A percentile compares a stretch with the other conserved stretches of the same genome.
These are phyloP conservation scores for Leptinotarsa lineolata DNA, from an alignment of 1,140 invertebrate species.

Conservation along the genomic window DNA sequence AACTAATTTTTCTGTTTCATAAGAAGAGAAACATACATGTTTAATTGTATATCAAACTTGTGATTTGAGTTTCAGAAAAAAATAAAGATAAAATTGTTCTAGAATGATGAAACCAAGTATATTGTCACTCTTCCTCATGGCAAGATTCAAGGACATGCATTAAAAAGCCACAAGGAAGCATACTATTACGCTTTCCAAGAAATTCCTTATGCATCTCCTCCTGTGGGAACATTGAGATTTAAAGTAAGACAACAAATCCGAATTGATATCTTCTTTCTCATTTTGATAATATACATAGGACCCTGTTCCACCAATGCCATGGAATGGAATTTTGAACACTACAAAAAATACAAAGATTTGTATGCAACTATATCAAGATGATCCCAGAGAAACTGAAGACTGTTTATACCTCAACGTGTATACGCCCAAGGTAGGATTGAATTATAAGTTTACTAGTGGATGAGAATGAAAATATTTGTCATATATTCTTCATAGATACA, in stretches of 20 bases:
- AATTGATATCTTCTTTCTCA: neutral
- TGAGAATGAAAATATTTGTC: no score
- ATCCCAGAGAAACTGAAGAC: slow-evolving; percentile 18
- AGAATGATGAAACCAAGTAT: no score
- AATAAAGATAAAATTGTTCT: no score
- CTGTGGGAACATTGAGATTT: slow-evolving; percentile 5
- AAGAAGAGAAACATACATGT: no score
- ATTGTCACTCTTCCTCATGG: slow-evolving; percentile 5
- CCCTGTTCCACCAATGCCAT: neutral
- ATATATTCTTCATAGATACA: no score
- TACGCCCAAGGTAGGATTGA: neutral
- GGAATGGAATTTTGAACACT: neutral
- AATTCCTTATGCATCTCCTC: slow-evolving; percentile 23
- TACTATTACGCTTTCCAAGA: slow-evolving; percentile 22
- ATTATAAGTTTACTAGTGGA: no score
- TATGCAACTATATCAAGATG: neutral
- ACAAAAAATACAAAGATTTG: slow-evolving; percentile 21
- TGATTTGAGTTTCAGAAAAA: no score
- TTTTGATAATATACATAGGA: neutral
- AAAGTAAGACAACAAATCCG: neutral
- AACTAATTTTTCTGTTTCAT: no score
- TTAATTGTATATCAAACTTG: no score
- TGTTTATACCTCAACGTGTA: slow-evolving; percentile 22
- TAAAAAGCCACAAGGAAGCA: neutral
- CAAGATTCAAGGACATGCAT: slow-evolving; percentile 1